A percentile compares a stretch with the other conserved stretches of the same genome.
phyloP scores from a whole-genome alignment of 2,797 vertebrate genomes.

The Argya squamiceps region DNA sequence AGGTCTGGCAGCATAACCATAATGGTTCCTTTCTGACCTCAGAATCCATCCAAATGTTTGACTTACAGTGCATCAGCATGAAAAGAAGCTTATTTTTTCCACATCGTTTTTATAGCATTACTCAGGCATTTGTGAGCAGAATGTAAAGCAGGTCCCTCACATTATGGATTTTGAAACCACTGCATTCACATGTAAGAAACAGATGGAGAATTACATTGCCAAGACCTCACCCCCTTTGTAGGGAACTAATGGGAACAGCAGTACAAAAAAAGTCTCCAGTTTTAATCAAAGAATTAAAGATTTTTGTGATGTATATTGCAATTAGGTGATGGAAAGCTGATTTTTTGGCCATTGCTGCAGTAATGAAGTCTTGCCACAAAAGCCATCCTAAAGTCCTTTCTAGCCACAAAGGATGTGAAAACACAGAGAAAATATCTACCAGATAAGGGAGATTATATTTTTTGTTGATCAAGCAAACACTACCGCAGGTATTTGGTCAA shows the following conservation, averaged over 20 bases:
- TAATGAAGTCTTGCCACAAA: neutral
- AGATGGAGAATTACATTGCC: constrained; percentile 1
- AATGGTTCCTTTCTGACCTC: constrained; percentile 16
- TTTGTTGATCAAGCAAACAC: neutral
- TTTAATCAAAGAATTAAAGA: neutral
- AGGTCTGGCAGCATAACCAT: neutral
- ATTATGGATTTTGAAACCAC: neutral
- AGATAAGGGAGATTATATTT: neutral
- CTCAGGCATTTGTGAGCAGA: constrained; percentile 17
- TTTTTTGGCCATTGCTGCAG: neutral
- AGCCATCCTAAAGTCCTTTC: neutral
- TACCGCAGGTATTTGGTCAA: neutral
- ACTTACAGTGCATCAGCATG: constrained; percentile 3
- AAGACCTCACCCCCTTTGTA: neutral
- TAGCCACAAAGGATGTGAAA: neutral
- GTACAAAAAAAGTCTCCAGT: neutral
- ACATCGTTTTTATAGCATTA: constrained; percentile 29
- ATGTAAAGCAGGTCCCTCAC: constrained; percentile 16
- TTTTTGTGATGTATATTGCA: neutral
- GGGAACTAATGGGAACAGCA: neutral
- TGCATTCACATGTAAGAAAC: constrained; percentile 15
- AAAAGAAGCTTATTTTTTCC: neutral
- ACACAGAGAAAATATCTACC: neutral
- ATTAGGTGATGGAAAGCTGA: neutral
- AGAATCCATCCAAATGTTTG: neutral